These are phyloP conservation scores for Psophia crepitans DNA, from an alignment of 2,113 vertebrate genomes.

Conservation along the genomic window DNA sequence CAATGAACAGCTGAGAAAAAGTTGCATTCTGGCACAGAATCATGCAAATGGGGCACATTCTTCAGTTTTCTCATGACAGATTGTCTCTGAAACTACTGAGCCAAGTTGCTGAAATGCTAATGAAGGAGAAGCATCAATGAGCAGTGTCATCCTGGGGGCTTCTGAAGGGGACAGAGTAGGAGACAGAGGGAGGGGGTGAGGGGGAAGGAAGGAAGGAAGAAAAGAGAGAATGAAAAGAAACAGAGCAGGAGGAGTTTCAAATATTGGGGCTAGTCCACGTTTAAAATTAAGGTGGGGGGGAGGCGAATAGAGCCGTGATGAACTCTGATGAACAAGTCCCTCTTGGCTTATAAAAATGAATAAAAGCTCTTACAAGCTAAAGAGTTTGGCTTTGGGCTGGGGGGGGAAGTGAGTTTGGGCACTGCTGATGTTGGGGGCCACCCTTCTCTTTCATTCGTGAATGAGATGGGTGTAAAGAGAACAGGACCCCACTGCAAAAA, in stretches of 20 bases:
- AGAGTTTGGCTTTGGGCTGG: background rate
- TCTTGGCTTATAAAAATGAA: background rate
- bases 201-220: constrained; percentile 52
- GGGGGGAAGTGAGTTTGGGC: background rate
- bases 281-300: background rate
- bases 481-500: background rate
- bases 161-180: constrained; percentile 70
- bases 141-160: constrained; percentile 86
- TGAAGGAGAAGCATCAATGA: constrained; percentile 90
- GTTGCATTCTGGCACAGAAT: constrained; percentile 82
- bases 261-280: constrained; percentile 3
- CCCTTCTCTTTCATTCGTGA: background rate
- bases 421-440: background rate
- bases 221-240: constrained; percentile 42
- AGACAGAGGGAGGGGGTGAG: background rate
- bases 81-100: constrained; percentile 82
- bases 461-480: background rate
- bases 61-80: constrained; percentile 88
- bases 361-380: background rate
- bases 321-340: background rate
- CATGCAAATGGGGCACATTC: constrained; percentile 87
- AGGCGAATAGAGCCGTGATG: background rate
- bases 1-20: constrained; percentile 81
- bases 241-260: constrained; percentile 3
- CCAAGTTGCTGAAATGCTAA: constrained; percentile 88